Evolutionary conservation across 2,888 invertebrate genomes (phyloP).

Genomic region (Eilema griseolum): DNA sequence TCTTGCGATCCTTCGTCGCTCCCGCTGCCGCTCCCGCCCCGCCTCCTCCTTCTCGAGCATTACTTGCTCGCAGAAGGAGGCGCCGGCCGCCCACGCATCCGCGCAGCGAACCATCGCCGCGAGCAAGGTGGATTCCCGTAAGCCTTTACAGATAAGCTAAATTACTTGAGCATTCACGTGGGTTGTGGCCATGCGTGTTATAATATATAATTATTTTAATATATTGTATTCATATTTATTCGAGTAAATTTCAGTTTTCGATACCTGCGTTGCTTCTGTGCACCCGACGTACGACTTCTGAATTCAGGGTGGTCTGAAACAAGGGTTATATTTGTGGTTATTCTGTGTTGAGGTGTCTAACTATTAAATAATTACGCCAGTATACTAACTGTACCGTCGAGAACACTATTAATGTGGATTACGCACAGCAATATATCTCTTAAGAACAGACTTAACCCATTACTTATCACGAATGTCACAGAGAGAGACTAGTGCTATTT

Average conservation of each 20-base stretch:
- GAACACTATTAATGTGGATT: constrained; percentile 5
- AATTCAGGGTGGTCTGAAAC: neutral
- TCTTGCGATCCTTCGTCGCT: too few relatives aligned
- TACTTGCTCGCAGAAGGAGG: too few relatives aligned
- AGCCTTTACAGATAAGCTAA: too few relatives aligned
- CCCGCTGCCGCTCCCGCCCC: too few relatives aligned
- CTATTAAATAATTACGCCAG: neutral
- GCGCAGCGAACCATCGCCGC: too few relatives aligned
- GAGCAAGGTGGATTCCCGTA: too few relatives aligned
- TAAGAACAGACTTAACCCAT: constrained; percentile 4
- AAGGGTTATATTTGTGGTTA: neutral
- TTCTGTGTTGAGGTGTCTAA: neutral
- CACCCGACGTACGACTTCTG: neutral
- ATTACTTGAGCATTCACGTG: too few relatives aligned
- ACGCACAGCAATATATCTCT: constrained; percentile 1
- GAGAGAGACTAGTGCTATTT: neutral
- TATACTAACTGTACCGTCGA: neutral
- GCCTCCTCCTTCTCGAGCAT: too few relatives aligned
- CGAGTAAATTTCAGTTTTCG: too few relatives aligned
- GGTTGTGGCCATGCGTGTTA: too few relatives aligned
- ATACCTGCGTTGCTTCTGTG: neutral
- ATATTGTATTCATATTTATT: neutral
- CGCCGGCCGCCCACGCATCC: too few relatives aligned
- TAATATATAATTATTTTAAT: too few relatives aligned
- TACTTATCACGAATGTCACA: constrained; percentile 1